Percentiles rank a stretch among this genome's conserved stretches.
These are phyloP conservation scores for Promerops cafer DNA, from an alignment of 2,113 vertebrate genomes.

Conservation along the genomic window DNA sequence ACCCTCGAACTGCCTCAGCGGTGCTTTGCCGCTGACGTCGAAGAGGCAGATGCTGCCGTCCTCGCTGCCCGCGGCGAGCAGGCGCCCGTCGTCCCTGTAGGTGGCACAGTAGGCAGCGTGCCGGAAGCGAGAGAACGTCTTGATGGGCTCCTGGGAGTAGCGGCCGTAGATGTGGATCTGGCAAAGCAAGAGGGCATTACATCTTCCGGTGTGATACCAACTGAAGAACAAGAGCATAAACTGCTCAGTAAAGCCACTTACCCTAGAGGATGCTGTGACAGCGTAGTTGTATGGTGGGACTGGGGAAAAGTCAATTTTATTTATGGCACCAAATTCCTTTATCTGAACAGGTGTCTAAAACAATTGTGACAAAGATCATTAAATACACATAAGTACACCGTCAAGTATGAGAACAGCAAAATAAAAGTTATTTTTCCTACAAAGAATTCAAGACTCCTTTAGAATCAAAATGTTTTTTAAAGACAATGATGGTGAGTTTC, in stretches of 20 bases:
- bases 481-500: accelerated
- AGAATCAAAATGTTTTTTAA: accelerated
- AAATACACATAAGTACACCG: neutral
- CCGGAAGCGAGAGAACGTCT: conserved; percentile 88
- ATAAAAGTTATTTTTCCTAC: accelerated
- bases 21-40: conserved; percentile 82
- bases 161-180: conserved; percentile 93
- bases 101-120: conserved; percentile 88
- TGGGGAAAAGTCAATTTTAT: conserved; percentile 87
- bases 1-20: conserved; percentile 86
- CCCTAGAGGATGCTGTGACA: conserved; percentile 92
- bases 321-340: conserved; percentile 93
- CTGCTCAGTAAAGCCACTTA: conserved; percentile 49
- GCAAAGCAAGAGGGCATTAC: neutral
- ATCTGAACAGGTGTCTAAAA: conserved; percentile 89
- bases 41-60: conserved; percentile 84
- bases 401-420: neutral
- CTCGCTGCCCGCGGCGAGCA: conserved; percentile 90
- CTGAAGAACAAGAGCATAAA: accelerated
- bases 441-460: accelerated
- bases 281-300: conserved; percentile 87
- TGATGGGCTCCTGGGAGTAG: conserved; percentile 90
- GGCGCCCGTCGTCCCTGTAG: conserved; percentile 85
- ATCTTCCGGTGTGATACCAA: accelerated
- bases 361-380: neutral